Conservation (phyloP, 2,888 invertebrate genomes). For the Omphaloscelis lunosa region DNA sequence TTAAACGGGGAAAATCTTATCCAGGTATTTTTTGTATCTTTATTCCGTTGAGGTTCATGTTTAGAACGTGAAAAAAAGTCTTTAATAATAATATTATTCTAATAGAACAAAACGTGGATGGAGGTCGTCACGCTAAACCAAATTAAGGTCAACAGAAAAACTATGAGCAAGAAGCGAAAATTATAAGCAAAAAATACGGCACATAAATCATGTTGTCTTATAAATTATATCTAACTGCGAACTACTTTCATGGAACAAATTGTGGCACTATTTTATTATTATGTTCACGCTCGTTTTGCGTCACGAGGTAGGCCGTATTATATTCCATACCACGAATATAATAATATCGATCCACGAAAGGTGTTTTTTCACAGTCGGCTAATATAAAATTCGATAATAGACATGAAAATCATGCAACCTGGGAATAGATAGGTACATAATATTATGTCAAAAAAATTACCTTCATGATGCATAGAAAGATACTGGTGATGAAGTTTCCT, state of each 20-base stretch:
- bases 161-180: conserved; percentile 43
- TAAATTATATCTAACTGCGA: conserved; percentile 40
- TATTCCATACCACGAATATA: neutral
- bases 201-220: conserved; percentile 45
- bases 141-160: conserved; percentile 53
- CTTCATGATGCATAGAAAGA: no score
- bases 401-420: no score
- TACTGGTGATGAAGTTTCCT: neutral
- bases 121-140: conserved; percentile 48
- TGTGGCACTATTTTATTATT: conserved; percentile 23
- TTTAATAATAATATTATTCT: conserved; percentile 1
- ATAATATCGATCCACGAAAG: neutral
- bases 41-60: neutral
- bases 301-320: neutral
- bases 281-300: conserved; percentile 4
- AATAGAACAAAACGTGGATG: conserved; percentile 36
- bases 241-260: conserved; percentile 39
- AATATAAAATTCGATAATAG: neutral
- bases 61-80: neutral
- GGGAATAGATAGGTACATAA: no score
- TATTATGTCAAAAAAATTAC: neutral
- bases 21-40: conserved; percentile 6
- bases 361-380: no score
- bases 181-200: conserved; percentile 45
- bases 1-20: neutral